These are phyloP conservation scores for Oasisia sp. DNA, from an alignment of 2,888 invertebrate species.

Conservation along the genomic window DNA sequence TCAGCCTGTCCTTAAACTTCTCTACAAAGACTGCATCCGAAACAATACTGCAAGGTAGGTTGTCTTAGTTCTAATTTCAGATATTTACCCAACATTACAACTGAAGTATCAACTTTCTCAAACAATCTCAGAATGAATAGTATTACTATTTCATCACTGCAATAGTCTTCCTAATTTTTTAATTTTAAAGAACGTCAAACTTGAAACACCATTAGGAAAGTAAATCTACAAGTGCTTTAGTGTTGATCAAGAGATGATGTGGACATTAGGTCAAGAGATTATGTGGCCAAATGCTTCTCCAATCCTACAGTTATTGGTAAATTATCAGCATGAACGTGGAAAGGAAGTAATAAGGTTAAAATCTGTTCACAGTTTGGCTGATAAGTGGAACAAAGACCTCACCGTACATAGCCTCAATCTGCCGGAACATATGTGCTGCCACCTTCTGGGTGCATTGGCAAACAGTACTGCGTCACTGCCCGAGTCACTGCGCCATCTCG, in stretches of 20 bases:
- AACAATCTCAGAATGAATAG: neutral
- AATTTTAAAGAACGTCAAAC: no score
- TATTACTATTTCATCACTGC: neutral
- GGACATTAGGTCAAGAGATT: no score
- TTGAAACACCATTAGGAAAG: no score
- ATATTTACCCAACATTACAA: neutral
- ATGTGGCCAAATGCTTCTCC: no score
- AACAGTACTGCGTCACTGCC: neutral
- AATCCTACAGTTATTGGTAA: no score
- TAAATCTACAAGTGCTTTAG: no score
- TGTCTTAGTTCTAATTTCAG: neutral
- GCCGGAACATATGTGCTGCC: neutral
- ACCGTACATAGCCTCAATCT: neutral
- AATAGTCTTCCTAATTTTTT: neutral
- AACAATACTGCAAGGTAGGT: neutral
- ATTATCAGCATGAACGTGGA: no score
- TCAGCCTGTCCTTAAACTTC: neutral
- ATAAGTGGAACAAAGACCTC: neutral
- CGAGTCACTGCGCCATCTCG: neutral
- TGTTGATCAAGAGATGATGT: no score
- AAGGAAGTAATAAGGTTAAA: neutral
- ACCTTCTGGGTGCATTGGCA: neutral
- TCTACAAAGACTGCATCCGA: slow-evolving; percentile 10
- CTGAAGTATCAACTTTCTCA: neutral
- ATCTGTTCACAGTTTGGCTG: neutral